These are phyloP conservation scores for Pseudomyrmex gracilis DNA, from an alignment of 1,140 invertebrate species.

Conservation along the genomic window DNA sequence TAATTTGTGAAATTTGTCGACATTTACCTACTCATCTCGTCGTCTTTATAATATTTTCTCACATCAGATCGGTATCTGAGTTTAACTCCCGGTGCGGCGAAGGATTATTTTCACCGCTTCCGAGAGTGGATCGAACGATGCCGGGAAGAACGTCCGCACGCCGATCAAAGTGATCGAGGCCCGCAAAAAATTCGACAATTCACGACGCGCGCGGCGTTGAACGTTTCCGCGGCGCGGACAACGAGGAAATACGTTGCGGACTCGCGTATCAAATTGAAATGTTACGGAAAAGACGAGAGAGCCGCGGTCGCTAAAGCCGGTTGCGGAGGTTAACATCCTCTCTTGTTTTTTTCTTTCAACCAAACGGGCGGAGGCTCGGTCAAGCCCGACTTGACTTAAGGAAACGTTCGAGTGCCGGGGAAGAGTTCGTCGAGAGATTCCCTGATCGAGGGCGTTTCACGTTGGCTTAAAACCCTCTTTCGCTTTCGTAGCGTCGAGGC, in stretches of 20 bases:
- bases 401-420: slow-evolving; percentile 51
- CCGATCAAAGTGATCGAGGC: slow-evolving; percentile 34
- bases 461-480: slow-evolving; percentile 18
- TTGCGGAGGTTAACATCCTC: slow-evolving; percentile 73
- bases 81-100: background rate
- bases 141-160: background rate
- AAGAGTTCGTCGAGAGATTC: slow-evolving; percentile 21
- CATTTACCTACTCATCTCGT: background rate
- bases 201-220: background rate
- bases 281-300: slow-evolving; percentile 65
- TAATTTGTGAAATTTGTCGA: background rate
- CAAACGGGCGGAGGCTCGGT: slow-evolving; percentile 50
- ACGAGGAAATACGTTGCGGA: slow-evolving; percentile 10
- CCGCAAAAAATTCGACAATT: slow-evolving; percentile 38
- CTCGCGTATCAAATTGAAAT: slow-evolving; percentile 68
- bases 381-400: slow-evolving; percentile 60
- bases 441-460: slow-evolving; percentile 54
- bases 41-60: background rate
- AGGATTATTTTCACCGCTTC: slow-evolving; percentile 18
- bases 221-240: background rate
- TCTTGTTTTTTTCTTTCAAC: slow-evolving; percentile 39
- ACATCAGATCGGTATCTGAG: background rate
- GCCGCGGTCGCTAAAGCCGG: slow-evolving; percentile 60
- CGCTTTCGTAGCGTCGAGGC: slow-evolving; percentile 3
- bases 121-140: background rate